phyloP scores from a whole-genome alignment of 2,888 invertebrate species.

The Ypsolopha scabrella region DNA sequence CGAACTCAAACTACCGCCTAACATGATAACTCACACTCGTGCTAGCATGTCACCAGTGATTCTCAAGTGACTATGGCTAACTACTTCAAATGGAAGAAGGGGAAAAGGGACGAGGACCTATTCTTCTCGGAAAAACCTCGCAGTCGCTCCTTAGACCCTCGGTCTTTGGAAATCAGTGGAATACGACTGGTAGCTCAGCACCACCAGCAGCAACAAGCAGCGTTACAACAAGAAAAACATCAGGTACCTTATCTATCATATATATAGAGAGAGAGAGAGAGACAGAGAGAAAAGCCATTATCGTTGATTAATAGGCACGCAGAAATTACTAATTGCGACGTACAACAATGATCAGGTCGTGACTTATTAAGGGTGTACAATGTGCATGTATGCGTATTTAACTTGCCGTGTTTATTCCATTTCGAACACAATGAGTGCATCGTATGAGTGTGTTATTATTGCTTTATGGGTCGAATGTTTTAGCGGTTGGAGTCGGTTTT shows the following conservation, averaged over 20 bases:
- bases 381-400: too few relatives aligned
- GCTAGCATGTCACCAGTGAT: neutral
- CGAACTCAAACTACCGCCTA: neutral
- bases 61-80: conserved; percentile 62
- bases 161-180: conserved; percentile 77
- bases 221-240: conserved; percentile 4
- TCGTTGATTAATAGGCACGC: too few relatives aligned
- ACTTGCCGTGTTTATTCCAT: too few relatives aligned
- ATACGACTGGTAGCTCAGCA: conserved; percentile 71
- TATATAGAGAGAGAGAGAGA: neutral
- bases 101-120: conserved; percentile 69
- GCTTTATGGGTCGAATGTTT: too few relatives aligned
- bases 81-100: conserved; percentile 78
- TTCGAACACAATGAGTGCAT: too few relatives aligned
- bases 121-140: conserved; percentile 74
- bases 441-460: too few relatives aligned
- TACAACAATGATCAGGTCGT: too few relatives aligned
- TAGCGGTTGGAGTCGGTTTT: too few relatives aligned
- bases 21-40: neutral
- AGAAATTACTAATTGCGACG: too few relatives aligned
- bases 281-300: too few relatives aligned
- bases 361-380: too few relatives aligned
- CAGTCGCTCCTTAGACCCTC: conserved; percentile 80
- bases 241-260: conserved; percentile 7
- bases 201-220: conserved; percentile 20